Conservation (phyloP, 2,113 vertebrate genomes). For the Callaeas wilsoni region DNA sequence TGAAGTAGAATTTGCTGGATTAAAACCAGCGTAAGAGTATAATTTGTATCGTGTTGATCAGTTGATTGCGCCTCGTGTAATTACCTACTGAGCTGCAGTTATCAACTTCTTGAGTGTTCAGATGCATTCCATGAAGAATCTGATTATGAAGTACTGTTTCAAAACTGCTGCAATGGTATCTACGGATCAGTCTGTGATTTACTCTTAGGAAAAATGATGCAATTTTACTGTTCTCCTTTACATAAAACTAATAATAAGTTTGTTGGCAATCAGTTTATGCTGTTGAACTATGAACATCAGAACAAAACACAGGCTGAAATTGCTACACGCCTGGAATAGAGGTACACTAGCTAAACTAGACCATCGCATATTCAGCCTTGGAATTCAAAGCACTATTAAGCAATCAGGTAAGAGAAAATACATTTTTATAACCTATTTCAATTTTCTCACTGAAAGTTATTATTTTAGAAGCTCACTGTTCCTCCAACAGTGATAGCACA, state of each 20-base stretch:
- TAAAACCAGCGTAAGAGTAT: background rate
- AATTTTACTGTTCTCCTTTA: background rate
- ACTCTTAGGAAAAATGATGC: background rate
- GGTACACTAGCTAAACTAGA: background rate
- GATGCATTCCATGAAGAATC: background rate
- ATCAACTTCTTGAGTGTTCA: background rate
- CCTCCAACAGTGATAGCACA: background rate
- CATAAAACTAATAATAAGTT: background rate
- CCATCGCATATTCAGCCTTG: background rate
- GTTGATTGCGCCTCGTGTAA: background rate
- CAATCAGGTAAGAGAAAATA: background rate
- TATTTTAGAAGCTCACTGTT: background rate
- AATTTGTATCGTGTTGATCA: background rate
- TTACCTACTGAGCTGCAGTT: background rate
- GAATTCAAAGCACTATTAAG: background rate
- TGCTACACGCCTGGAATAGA: background rate
- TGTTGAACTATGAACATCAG: background rate
- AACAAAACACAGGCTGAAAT: background rate
- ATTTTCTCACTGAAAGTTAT: background rate
- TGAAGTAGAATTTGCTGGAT: background rate
- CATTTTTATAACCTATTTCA: background rate
- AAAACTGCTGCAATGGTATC: background rate
- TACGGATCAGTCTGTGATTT: background rate
- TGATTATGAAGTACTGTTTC: background rate
- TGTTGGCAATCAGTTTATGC: background rate